Conservation (phyloP, 2,888 invertebrate species). For the Drosophila phalerata region DNA sequence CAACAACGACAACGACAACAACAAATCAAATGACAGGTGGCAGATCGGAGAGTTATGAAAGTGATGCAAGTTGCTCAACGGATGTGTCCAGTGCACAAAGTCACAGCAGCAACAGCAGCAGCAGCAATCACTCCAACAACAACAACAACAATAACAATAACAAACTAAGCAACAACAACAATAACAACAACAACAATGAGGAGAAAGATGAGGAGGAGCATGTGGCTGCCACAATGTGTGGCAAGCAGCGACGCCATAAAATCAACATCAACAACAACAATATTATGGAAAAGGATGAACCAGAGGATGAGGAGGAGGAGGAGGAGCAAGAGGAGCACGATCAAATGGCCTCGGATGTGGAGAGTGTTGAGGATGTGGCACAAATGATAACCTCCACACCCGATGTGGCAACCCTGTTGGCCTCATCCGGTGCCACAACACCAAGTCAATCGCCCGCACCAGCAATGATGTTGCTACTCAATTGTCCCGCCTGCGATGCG, state of each 20-base stretch:
- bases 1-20: conserved; percentile 2
- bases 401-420: conserved; percentile 68
- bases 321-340: conserved; percentile 9
- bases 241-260: conserved; percentile 79
- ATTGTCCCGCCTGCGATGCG: conserved; percentile 89
- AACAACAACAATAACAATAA: conserved; percentile 84
- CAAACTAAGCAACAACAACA: conserved; percentile 65
- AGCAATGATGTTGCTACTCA: conserved; percentile 64
- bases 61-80: conserved; percentile 86
- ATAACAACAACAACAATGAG: conserved; percentile 82
- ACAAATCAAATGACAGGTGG: conserved; percentile 4
- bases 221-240: not conserved
- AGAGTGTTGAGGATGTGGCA: conserved; percentile 37
- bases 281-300: conserved; percentile 28
- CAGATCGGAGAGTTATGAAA: conserved; percentile 87
- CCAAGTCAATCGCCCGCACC: not conserved
- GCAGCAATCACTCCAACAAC: conserved; percentile 70
- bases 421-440: conserved; percentile 43
- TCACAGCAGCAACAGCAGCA: conserved; percentile 71
- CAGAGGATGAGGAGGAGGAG: not conserved
- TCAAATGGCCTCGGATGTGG: not conserved
- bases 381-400: conserved; percentile 69
- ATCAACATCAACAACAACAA: conserved; percentile 83
- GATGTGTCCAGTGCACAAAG: conserved; percentile 85
- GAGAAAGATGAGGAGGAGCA: conserved; percentile 4